A percentile compares a stretch with the other conserved stretches of the same genome.
phyloP scores from a whole-genome alignment of 2,113 vertebrate species.

The Oryzias celebensis region DNA sequence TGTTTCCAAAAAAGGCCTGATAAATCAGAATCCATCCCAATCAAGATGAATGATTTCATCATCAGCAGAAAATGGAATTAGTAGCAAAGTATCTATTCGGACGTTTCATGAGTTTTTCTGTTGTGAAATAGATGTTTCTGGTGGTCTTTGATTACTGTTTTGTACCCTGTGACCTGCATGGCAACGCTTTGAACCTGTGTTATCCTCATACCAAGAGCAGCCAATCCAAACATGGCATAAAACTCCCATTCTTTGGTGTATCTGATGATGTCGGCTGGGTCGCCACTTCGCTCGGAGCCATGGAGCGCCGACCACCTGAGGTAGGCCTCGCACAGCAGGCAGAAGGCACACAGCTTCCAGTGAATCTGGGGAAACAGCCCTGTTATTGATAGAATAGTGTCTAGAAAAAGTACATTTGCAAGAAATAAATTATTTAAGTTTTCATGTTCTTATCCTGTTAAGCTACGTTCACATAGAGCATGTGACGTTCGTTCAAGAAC shows the following conservation, averaged over 20 bases:
- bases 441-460: no score
- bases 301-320: slow-evolving; percentile 90
- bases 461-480: no score
- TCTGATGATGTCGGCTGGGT: slow-evolving; percentile 93
- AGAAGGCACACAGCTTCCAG: slow-evolving; percentile 92
- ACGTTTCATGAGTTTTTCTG: not conserved
- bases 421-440: no score
- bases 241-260: slow-evolving; percentile 99
- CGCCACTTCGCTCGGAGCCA: slow-evolving; percentile 82
- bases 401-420: no score
- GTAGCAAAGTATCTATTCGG: no score
- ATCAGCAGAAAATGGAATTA: no score
- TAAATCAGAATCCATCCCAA: not conserved
- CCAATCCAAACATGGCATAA: slow-evolving; percentile 90
- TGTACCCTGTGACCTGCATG: not conserved
- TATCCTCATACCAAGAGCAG: slow-evolving; percentile 83
- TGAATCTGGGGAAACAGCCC: slow-evolving; percentile 82
- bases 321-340: slow-evolving; percentile 95
- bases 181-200: not conserved
- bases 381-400: no score
- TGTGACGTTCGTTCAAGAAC: no score
- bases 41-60: no score
- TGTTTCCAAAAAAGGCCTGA: not conserved
- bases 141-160: not conserved
- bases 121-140: not conserved